Percentiles rank a stretch among this genome's conserved stretches.
Evolutionary conservation across 2,113 vertebrate species (phyloP).

Genomic region (Otus sunia): DNA sequence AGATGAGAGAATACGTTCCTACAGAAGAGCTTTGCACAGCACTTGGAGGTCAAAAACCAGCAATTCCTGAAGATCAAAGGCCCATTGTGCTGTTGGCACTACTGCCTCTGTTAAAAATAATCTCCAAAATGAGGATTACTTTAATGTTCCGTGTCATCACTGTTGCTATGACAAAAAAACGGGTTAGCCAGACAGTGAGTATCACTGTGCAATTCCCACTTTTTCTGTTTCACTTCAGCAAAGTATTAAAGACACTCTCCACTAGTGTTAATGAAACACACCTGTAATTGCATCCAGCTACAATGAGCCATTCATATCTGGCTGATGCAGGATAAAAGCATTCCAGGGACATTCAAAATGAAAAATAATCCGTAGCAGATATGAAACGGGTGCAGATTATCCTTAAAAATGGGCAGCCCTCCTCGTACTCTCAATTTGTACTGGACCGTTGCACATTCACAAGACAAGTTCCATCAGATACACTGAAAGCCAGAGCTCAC

Average conservation of each 20-base stretch:
- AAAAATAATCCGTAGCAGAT: neutral
- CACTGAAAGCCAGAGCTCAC: neutral
- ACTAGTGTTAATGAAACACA: neutral
- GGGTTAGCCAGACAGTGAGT: neutral
- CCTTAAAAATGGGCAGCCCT: neutral
- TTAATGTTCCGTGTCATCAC: neutral
- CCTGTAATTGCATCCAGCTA: neutral
- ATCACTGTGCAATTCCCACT: neutral
- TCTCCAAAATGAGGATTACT: neutral
- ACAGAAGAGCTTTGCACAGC: neutral
- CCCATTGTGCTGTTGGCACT: neutral
- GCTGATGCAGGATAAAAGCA: neutral
- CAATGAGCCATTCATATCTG: neutral
- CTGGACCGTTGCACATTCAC: accelerated
- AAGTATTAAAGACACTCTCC: neutral
- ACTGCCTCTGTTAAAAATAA: neutral
- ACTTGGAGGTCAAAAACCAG: neutral
- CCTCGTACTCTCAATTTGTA: neutral
- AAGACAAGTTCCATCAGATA: neutral
- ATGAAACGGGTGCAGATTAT: neutral
- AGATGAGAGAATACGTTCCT: neutral
- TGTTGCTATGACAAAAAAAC: neutral
- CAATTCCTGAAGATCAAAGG: conserved; percentile 5
- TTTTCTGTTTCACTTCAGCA: neutral
- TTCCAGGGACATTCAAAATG: neutral